Conservation (phyloP, 1,140 invertebrate genomes). For the Ceratoteleas bidentatus region DNA sequence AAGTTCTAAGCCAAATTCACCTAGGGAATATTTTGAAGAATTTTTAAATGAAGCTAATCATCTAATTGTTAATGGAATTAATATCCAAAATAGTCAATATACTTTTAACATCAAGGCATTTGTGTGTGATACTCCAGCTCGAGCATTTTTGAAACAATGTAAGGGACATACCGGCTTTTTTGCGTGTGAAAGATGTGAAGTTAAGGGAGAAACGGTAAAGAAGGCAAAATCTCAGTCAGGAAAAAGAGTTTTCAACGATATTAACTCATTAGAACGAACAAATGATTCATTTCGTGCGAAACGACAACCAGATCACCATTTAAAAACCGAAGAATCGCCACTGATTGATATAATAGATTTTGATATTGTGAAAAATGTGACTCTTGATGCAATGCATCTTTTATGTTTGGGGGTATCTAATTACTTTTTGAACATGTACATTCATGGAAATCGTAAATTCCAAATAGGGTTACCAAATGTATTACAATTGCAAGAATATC, state of each 20-base stretch:
- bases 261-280: neutral
- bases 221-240: neutral
- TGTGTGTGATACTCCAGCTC: too few relatives aligned
- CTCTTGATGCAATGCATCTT: constrained; percentile 27
- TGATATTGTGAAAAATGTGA: constrained; percentile 20
- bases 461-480: too few relatives aligned
- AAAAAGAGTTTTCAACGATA: neutral
- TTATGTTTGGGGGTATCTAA: neutral
- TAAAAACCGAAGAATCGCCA: neutral
- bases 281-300: constrained; percentile 46
- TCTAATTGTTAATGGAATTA: constrained; percentile 2
- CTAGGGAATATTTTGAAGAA: neutral
- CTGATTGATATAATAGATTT: constrained; percentile 24
- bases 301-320: constrained; percentile 35
- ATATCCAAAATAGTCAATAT: neutral
- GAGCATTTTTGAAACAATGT: constrained; percentile 1
- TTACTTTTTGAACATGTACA: neutral
- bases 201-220: neutral
- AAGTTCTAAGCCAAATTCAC: constrained; percentile 2
- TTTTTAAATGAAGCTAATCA: constrained; percentile 10
- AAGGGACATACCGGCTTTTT: neutral
- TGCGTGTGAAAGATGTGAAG: neutral
- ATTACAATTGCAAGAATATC: too few relatives aligned
- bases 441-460: neutral
- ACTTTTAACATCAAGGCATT: too few relatives aligned